Conservation (phyloP, 2,888 invertebrate species). For the Petrolisthes manimaculis region DNA sequence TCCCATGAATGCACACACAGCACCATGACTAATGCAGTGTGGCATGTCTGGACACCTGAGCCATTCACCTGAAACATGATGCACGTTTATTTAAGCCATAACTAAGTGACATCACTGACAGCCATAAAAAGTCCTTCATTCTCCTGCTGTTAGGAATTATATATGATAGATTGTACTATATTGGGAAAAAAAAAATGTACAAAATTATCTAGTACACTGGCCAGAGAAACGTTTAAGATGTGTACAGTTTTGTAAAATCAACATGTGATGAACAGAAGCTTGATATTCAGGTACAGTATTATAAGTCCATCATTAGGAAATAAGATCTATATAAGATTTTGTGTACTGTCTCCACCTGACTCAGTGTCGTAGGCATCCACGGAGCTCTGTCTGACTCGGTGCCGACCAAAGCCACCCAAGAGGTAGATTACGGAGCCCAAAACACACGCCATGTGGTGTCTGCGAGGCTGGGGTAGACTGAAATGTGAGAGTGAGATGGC, state of each 20-base stretch:
- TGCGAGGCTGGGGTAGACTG: conserved; percentile 67
- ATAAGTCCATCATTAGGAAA: neutral
- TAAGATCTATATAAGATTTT: neutral
- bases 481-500: neutral
- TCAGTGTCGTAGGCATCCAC: conserved; percentile 66
- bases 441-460: conserved; percentile 67
- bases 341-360: conserved; percentile 19
- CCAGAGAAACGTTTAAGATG: neutral
- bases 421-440: conserved; percentile 67
- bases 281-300: neutral
- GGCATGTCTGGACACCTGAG: conserved; percentile 48
- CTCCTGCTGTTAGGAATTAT: no score
- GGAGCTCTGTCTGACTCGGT: conserved; percentile 67
- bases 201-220: neutral
- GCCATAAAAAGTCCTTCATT: no score
- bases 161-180: no score
- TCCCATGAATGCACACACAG: conserved; percentile 43
- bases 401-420: conserved; percentile 68
- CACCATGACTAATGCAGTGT: conserved; percentile 40
- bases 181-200: neutral
- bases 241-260: neutral
- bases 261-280: neutral
- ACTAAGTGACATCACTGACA: no score
- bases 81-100: no score
- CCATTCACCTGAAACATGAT: conserved; percentile 39